phyloP scores from a whole-genome alignment of 2,797 vertebrate genomes.

The Aldrovandia affinis region DNA sequence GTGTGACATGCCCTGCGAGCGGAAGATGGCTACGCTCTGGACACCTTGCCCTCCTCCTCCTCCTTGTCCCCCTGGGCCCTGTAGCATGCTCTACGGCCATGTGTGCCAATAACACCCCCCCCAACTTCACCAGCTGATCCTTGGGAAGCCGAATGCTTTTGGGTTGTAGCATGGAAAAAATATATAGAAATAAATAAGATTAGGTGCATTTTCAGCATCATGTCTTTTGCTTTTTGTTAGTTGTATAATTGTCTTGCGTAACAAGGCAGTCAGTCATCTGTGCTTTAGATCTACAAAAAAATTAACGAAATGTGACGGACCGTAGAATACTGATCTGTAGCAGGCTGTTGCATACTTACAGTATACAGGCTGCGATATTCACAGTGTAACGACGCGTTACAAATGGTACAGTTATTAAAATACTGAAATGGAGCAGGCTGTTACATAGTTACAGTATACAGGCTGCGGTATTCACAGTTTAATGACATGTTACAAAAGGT shows the following conservation, averaged over 20 bases:
- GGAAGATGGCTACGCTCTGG: slow-evolving; percentile 70
- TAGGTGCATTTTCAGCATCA: neutral
- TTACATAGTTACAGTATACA: neutral
- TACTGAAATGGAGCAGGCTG: neutral
- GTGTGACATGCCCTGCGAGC: slow-evolving; percentile 80
- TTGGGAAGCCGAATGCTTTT: slow-evolving; percentile 55
- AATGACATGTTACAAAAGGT: no score
- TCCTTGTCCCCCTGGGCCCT: slow-evolving; percentile 85
- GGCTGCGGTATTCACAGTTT: no score
- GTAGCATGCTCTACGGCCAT: slow-evolving; percentile 78
- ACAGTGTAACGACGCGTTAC: no score
- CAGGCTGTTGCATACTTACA: no score
- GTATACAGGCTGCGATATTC: no score
- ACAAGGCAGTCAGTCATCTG: neutral
- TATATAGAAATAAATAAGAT: neutral
- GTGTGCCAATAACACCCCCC: slow-evolving; percentile 67
- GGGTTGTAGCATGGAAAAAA: slow-evolving; percentile 38
- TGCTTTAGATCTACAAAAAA: neutral
- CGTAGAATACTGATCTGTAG: no score
- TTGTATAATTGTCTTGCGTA: neutral
- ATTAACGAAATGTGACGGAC: no score
- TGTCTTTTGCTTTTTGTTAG: neutral
- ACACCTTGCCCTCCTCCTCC: slow-evolving; percentile 67
- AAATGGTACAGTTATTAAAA: no score
- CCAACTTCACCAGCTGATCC: slow-evolving; percentile 72